phyloP scores from a whole-genome alignment of 2,888 invertebrate genomes.

The Brachyptera putata region DNA sequence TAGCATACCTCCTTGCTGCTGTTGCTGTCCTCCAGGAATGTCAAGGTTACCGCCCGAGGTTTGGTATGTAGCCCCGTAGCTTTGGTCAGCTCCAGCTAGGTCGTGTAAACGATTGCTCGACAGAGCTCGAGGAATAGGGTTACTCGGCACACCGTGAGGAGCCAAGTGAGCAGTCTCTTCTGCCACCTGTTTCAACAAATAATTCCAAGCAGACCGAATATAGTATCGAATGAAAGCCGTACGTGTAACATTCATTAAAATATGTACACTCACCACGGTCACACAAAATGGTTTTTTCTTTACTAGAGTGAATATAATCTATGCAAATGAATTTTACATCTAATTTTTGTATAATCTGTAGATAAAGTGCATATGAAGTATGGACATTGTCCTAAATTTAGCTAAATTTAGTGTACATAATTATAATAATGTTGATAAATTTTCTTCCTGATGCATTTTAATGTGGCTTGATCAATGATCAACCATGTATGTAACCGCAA shows the following conservation, averaged over 20 bases:
- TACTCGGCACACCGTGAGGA: conserved; percentile 92
- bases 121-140: conserved; percentile 81
- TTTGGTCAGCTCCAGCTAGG: conserved; percentile 61
- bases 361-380: no score
- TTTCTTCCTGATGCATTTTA: no score
- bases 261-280: no score
- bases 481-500: no score
- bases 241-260: no score
- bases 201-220: no score
- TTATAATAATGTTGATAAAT: no score
- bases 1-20: conserved; percentile 3
- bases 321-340: neutral
- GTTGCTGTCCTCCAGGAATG: conserved; percentile 51
- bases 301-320: neutral
- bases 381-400: no score
- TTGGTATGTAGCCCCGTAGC: conserved; percentile 73
- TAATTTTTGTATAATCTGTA: no score
- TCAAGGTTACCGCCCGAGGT: conserved; percentile 62
- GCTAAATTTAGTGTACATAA: no score
- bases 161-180: conserved; percentile 82
- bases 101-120: conserved; percentile 79
- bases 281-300: neutral
- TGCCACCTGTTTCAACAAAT: conserved; percentile 52
- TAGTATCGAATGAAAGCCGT: no score
- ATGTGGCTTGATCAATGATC: no score